Evolutionary conservation across 2,888 invertebrate genomes (phyloP).

Genomic region (Polia nebulosa): DNA sequence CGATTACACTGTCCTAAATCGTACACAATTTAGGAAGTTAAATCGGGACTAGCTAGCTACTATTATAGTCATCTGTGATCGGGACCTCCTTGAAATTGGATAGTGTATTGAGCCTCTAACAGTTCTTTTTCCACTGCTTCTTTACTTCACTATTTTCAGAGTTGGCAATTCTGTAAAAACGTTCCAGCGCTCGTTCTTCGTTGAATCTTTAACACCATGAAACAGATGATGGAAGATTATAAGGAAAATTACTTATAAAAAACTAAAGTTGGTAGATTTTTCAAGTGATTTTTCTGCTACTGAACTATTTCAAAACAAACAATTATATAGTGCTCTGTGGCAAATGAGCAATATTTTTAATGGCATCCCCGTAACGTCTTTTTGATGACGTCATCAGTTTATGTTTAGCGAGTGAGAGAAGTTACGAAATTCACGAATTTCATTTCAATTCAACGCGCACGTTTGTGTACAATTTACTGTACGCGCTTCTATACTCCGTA

Average conservation of each 20-base stretch:
- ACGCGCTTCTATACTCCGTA: slow-evolving; percentile 63
- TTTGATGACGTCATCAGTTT: slow-evolving; percentile 88
- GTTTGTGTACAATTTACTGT: slow-evolving; percentile 72
- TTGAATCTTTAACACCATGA: slow-evolving; percentile 10
- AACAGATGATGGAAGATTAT: not conserved
- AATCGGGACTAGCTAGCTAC: too few relatives aligned
- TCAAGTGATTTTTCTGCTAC: not conserved
- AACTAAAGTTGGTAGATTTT: too few relatives aligned
- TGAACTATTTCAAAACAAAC: not conserved
- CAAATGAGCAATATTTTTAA: slow-evolving; percentile 15
- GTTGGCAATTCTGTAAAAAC: not conserved
- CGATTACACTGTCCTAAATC: too few relatives aligned
- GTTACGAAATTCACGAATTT: slow-evolving; percentile 84
- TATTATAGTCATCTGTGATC: too few relatives aligned
- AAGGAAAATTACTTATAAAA: not conserved
- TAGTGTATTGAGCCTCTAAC: too few relatives aligned
- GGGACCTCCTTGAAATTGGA: too few relatives aligned
- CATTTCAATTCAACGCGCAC: slow-evolving; percentile 65
- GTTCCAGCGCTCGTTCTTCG: slow-evolving; percentile 17
- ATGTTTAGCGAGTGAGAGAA: slow-evolving; percentile 82
- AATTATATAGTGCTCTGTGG: too few relatives aligned
- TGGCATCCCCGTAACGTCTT: slow-evolving; percentile 72
- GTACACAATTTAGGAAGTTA: too few relatives aligned
- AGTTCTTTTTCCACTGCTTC: too few relatives aligned
- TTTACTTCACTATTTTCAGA: not conserved